Conservation (phyloP, 2,797 vertebrate genomes). For the Threskiornis aethiopicus region DNA sequence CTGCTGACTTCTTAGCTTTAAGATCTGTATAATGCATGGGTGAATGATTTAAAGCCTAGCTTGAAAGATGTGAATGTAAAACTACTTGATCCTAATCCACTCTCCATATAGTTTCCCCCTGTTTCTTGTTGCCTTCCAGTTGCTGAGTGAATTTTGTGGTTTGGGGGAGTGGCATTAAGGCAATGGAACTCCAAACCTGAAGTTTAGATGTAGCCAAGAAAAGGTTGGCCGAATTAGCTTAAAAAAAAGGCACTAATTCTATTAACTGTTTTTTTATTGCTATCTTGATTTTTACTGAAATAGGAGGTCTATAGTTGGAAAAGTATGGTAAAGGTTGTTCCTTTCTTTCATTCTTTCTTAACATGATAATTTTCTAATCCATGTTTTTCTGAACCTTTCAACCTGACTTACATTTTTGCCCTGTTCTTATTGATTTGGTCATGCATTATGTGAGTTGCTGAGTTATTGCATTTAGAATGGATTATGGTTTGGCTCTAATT, state of each 20-base stretch:
- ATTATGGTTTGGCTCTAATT: slow-evolving; percentile 22
- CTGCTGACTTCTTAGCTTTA: not conserved
- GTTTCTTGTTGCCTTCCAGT: not conserved
- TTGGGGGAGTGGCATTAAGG: not conserved
- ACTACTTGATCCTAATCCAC: not conserved
- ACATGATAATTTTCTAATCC: not conserved
- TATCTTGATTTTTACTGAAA: not conserved
- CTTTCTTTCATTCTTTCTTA: not conserved
- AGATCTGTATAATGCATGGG: not conserved
- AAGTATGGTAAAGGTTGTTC: not conserved
- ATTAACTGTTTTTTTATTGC: not conserved
- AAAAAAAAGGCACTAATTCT: not conserved
- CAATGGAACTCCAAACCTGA: not conserved
- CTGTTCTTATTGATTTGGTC: slow-evolving; percentile 35
- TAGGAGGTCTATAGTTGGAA: not conserved
- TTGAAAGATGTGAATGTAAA: not conserved
- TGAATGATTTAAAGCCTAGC: not conserved
- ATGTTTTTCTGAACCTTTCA: slow-evolving; percentile 24
- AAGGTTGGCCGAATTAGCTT: not conserved
- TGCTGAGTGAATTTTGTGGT: not conserved
- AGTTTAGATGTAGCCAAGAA: not conserved
- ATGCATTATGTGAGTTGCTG: not conserved
- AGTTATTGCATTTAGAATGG: slow-evolving; percentile 13
- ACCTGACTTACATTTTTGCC: slow-evolving; percentile 23
- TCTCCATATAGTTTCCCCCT: not conserved